Conservation (phyloP, 2,888 invertebrate genomes). For the Callyntrura guangdongensis region DNA sequence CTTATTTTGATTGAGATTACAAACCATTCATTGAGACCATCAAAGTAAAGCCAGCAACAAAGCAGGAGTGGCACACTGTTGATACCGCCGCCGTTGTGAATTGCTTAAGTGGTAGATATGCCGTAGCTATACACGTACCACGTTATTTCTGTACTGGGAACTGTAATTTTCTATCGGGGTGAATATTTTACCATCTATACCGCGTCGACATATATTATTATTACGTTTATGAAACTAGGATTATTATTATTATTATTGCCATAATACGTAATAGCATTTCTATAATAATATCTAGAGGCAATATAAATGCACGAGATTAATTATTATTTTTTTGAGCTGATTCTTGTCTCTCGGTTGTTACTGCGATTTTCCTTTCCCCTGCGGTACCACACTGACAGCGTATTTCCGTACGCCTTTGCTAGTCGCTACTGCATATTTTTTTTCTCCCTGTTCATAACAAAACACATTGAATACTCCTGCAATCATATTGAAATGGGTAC, state of each 20-base stretch:
- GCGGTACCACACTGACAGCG: slow-evolving; percentile 18
- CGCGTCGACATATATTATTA: slow-evolving; percentile 33
- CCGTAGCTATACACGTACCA: background rate
- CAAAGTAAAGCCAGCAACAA: slow-evolving; percentile 49
- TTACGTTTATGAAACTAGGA: background rate
- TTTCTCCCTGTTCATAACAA: background rate
- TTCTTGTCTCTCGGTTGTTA: slow-evolving; percentile 48
- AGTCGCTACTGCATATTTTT: background rate
- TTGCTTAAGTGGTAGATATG: background rate
- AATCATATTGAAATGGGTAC: background rate
- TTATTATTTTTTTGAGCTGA: slow-evolving; percentile 59
- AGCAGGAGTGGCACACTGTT: slow-evolving; percentile 51
- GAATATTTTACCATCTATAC: background rate
- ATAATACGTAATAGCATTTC: slow-evolving; percentile 63
- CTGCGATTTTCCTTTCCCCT: slow-evolving; percentile 12
- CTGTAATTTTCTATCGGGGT: background rate
- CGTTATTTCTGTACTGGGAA: background rate
- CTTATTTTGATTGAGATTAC: slow-evolving; percentile 46
- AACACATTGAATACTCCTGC: background rate
- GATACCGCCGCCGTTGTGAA: slow-evolving; percentile 10
- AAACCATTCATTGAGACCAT: slow-evolving; percentile 43
- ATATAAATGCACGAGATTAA: slow-evolving; percentile 60
- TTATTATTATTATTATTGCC: slow-evolving; percentile 42
- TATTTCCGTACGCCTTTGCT: background rate
- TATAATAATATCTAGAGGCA: slow-evolving; percentile 59